Base-by-base conservation (phyloP, 2,797 vertebrate genomes). In the Ambastaia sidthimunki region DNA sequence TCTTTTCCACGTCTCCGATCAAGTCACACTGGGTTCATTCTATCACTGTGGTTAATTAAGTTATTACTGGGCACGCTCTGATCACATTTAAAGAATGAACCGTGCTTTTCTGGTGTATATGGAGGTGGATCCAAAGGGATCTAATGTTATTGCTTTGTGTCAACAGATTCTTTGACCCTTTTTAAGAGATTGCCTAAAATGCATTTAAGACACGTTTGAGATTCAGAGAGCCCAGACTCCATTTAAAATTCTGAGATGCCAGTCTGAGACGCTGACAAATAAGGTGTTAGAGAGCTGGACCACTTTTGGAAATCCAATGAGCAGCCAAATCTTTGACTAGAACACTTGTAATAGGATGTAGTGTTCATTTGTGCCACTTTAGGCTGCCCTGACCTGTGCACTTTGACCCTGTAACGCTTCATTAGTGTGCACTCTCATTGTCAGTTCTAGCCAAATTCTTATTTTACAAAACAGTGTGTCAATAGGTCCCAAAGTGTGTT, bases 101-200 rank as follows among this genome's bases (percentile, higher is more conserved):
- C 37, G 47, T 54, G 57, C 19, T 54, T 71, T 78, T 44, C 52
- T 44, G 44, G 4, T 25, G 37, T 13, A 11, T 48, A 44, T 54
- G 65, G 21, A 48, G 70, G 59, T 73, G 69, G 34, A 71, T 63
- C 76, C 59, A 66, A 57, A 41, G 7, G 5, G 41, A 69, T 19
- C 16, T 34, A n/a, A 55, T 71, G 76, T n/a, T 71, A 72, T 79
- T 81, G 19, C 21, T 59, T 65, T 60, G 60, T 71, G 59, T 41
- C 31, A 55, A 73, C 65, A 55, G 37, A 81, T 54, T 10, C 25
- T 54, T 19, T 7, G 7, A 19, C 25, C 60, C 63, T 80, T 84
- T 78, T 70, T 84, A 84, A 82, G 80, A 83, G 73, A 84, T 84
- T 81, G 75, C 16, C 47, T 78, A 73, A 79, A 76, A 79, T 55